phyloP scores from a whole-genome alignment of 2,888 invertebrate species.

The Rotaria macrura region DNA sequence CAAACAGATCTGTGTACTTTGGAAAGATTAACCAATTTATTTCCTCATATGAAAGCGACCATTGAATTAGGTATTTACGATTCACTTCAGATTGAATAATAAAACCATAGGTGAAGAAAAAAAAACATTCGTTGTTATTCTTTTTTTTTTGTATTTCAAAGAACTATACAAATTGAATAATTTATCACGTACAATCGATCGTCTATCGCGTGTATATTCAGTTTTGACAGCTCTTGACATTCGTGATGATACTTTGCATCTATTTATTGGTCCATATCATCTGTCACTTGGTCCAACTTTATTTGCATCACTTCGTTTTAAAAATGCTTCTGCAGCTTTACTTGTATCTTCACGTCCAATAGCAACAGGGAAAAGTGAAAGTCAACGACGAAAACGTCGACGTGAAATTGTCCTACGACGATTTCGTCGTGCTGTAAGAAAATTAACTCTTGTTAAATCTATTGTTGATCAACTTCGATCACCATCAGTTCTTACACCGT shows the following conservation, averaged over 20 bases:
- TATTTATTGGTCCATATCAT: constrained; percentile 14
- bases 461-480: neutral
- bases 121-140: neutral
- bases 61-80: constrained; percentile 16
- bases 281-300: neutral
- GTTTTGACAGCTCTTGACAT: neutral
- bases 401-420: neutral
- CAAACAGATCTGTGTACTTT: neutral
- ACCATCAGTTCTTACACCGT: neutral
- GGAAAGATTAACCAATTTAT: constrained; percentile 1
- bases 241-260: constrained; percentile 1
- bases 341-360: neutral
- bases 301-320: constrained; percentile 3
- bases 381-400: neutral
- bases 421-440: constrained; percentile 8
- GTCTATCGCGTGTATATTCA: neutral
- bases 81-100: neutral
- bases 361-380: neutral
- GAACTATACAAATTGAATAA: neutral
- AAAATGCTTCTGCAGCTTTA: neutral
- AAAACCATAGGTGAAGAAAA: no score
- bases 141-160: neutral
- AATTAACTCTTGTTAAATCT: neutral
- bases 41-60: constrained; percentile 8
- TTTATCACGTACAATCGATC: neutral